Evolutionary conservation across 1,140 invertebrate species (phyloP).

Genomic region (Temnothorax longispinosus): DNA sequence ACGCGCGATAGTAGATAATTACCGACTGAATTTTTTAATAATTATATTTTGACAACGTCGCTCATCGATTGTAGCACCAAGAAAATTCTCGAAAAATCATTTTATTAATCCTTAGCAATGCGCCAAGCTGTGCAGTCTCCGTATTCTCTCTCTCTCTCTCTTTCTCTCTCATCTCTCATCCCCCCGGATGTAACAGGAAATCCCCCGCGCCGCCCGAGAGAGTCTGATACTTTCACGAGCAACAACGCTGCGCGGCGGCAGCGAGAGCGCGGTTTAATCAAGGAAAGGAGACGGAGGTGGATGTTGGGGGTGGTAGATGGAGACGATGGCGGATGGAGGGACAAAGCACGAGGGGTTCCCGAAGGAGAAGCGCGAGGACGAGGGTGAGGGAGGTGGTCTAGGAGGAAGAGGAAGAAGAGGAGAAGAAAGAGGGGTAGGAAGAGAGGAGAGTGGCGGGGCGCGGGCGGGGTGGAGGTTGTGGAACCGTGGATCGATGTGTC

Average conservation of each 20-base stretch:
- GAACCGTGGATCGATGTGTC: slow-evolving; percentile 84
- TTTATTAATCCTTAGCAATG: slow-evolving; percentile 13
- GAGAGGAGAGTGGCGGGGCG: slow-evolving; percentile 63
- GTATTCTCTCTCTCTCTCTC: neutral
- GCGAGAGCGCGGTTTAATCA: slow-evolving; percentile 79
- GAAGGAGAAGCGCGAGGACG: slow-evolving; percentile 24
- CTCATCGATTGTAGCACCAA: neutral
- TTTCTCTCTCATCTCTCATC: neutral
- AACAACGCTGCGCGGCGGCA: slow-evolving; percentile 50
- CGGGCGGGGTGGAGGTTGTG: slow-evolving; percentile 79
- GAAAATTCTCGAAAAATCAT: slow-evolving; percentile 21
- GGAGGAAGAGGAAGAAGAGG: slow-evolving; percentile 62
- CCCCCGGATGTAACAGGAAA: slow-evolving; percentile 33
- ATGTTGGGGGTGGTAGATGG: slow-evolving; percentile 49
- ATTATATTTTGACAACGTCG: neutral
- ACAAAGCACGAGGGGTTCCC: slow-evolving; percentile 47
- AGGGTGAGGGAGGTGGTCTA: slow-evolving; percentile 5
- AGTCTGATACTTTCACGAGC: slow-evolving; percentile 73
- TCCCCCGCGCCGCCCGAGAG: neutral
- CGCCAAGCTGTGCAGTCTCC: slow-evolving; percentile 23
- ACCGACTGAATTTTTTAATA: neutral
- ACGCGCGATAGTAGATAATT: neutral
- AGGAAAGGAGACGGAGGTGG: slow-evolving; percentile 76
- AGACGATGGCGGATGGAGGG: slow-evolving; percentile 49
- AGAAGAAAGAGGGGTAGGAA: slow-evolving; percentile 37